Base-by-base conservation (phyloP, 2,797 vertebrate genomes). In the Helostoma temminkii region DNA sequence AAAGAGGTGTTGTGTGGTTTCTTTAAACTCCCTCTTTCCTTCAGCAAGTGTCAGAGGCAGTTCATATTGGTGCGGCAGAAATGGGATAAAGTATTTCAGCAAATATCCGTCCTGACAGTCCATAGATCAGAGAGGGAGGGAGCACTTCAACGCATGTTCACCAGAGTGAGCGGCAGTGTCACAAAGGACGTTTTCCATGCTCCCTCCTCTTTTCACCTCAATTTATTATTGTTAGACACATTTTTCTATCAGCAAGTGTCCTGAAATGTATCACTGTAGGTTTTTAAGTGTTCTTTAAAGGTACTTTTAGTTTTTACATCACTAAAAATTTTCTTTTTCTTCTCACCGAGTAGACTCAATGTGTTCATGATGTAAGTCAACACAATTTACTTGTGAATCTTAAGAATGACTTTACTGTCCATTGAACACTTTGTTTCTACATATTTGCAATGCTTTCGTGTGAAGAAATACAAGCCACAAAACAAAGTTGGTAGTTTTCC, bases 51-150 rank as follows among this genome's bases (percentile, higher is more conserved):
- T 89, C 85, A 81, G 56, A 71, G 66, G 62, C 64, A 90, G 49
- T 86, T 92, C 72, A 79, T 74, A 67, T 84, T 83, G 82, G 78
- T 78, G 73, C 57, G 64, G 71, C 73, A 78, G 70, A 74, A 88
- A 91, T 85, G 48, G 82, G 80, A 87, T 87, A 87, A 91, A 78
- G 71, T 88, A 93, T 89, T 87, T 92, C 75, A 75, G 61, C 82
- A 86, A 78, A 74, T 91, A 88, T 87, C 74, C 58, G 78, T 88
- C 69, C 65, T 92, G 90, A 88, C 84, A 90, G 66, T 88, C 89
- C 91, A 92, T 94, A 90, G 84, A 93, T 93, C 81, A 89, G 73
- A 81, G 78, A 79, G 77, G 62, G 67, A 81, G 89, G 73, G 49
- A 55, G 63, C 62, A 83, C 88, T 78, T 80, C 80, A 88, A 49